phyloP scores from a whole-genome alignment of 1,140 invertebrate genomes.

The Daktulosphaira vitifoliae region DNA sequence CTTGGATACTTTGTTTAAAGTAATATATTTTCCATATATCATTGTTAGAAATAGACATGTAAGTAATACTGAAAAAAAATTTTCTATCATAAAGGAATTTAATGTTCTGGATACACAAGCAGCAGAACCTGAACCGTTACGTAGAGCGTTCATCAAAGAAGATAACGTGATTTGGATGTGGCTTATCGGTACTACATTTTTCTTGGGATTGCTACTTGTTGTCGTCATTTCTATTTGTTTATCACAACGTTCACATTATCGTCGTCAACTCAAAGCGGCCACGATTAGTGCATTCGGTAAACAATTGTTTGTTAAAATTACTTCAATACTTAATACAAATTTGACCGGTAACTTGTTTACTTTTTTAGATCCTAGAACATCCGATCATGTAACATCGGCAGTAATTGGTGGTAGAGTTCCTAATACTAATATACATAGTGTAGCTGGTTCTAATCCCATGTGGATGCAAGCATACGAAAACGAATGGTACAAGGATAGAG shows the following conservation, averaged over 20 bases:
- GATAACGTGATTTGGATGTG: constrained; percentile 53
- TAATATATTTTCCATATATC: constrained; percentile 40
- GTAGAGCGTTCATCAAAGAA: constrained; percentile 50
- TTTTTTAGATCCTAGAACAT: neutral
- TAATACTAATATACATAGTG: constrained; percentile 88
- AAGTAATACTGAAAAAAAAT: too few species aligned
- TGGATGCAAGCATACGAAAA: constrained; percentile 92
- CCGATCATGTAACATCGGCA: neutral
- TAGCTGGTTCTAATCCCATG: constrained; percentile 88
- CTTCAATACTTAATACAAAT: neutral
- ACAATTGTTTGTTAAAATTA: neutral
- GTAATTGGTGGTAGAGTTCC: constrained; percentile 58
- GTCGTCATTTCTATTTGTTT: constrained; percentile 69
- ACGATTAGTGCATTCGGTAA: constrained; percentile 84
- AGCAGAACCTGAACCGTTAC: constrained; percentile 52
- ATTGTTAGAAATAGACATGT: too few species aligned
- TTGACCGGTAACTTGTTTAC: neutral
- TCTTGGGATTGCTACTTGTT: constrained; percentile 65
- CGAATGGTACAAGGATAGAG: constrained; percentile 87
- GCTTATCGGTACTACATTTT: constrained; percentile 69
- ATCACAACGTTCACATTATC: constrained; percentile 72
- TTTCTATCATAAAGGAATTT: constrained; percentile 57
- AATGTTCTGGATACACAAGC: constrained; percentile 82
- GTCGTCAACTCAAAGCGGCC: constrained; percentile 81
- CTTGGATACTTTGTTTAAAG: constrained; percentile 80